A percentile compares a stretch with the other conserved stretches of the same genome.
Conservation (phyloP, 2,797 vertebrate genomes). For the Bradypodion pumilum region DNA sequence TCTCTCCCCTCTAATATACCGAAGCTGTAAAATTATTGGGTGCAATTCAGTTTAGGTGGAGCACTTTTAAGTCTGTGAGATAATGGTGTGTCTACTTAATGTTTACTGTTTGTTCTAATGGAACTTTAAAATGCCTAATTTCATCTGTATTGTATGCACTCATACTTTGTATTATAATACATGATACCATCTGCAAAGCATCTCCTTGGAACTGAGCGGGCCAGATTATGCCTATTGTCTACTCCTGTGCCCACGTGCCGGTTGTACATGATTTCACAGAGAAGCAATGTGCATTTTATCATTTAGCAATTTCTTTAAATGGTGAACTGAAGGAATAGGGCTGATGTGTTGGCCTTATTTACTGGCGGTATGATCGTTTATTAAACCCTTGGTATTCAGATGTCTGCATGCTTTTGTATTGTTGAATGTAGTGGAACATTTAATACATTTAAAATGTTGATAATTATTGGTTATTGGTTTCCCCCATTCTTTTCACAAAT, state of each 20-base stretch:
- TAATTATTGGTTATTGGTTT: not conserved
- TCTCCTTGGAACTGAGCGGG: not conserved
- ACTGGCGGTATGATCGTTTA: not conserved
- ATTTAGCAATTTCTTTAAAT: not conserved
- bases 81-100: not conserved
- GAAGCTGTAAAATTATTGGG: not conserved
- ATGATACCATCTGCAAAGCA: not conserved
- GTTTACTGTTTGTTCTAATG: not conserved
- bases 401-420: not conserved
- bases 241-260: not conserved
- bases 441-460: not conserved
- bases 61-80: not conserved
- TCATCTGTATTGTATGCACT: not conserved
- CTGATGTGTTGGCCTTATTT: not conserved
- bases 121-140: not conserved
- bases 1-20: not conserved
- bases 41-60: not conserved
- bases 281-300: not conserved
- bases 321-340: not conserved
- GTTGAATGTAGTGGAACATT: not conserved
- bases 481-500: not conserved
- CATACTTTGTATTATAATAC: not conserved
- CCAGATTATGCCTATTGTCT: not conserved
- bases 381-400: not conserved
- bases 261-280: not conserved